Conservation (phyloP, 2,888 invertebrate species). For the Ernsta delagoae region DNA sequence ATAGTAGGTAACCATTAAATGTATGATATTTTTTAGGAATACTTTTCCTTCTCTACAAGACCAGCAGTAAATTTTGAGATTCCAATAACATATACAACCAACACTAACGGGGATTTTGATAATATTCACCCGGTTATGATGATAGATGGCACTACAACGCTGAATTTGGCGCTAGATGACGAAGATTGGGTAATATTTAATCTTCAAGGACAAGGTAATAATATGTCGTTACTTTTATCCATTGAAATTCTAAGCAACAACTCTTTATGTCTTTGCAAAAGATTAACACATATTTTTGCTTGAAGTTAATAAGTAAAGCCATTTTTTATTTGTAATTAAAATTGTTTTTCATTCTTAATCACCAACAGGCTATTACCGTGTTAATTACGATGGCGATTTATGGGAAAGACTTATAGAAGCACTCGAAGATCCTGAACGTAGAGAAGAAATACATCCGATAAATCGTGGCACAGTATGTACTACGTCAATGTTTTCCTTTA, state of each 20-base stretch:
- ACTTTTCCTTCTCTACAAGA: slow-evolving; percentile 47
- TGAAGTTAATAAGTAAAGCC: too few species aligned
- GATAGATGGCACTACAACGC: slow-evolving; percentile 50
- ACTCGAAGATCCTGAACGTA: slow-evolving; percentile 80
- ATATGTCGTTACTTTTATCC: background rate
- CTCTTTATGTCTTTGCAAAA: too few species aligned
- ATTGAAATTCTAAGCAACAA: background rate
- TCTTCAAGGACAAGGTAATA: slow-evolving; percentile 73
- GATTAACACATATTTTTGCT: too few species aligned
- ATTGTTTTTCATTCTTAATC: background rate
- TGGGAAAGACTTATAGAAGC: slow-evolving; percentile 87
- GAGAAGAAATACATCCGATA: slow-evolving; percentile 85
- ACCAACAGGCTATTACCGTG: slow-evolving; percentile 86
- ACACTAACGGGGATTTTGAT: slow-evolving; percentile 62
- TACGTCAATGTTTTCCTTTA: background rate
- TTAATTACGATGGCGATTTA: slow-evolving; percentile 87
- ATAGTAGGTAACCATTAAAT: background rate
- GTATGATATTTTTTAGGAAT: slow-evolving; percentile 53
- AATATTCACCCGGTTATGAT: slow-evolving; percentile 53
- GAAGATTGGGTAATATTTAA: slow-evolving; percentile 73
- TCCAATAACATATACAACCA: slow-evolving; percentile 81
- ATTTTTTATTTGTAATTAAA: background rate
- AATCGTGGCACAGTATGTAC: slow-evolving; percentile 86
- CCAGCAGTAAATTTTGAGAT: slow-evolving; percentile 51
- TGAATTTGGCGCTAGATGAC: slow-evolving; percentile 54